Percentiles rank a stretch among this genome's conserved stretches.
Conservation (phyloP, 2,113 vertebrate species). For the Pollimyrus isidori region DNA sequence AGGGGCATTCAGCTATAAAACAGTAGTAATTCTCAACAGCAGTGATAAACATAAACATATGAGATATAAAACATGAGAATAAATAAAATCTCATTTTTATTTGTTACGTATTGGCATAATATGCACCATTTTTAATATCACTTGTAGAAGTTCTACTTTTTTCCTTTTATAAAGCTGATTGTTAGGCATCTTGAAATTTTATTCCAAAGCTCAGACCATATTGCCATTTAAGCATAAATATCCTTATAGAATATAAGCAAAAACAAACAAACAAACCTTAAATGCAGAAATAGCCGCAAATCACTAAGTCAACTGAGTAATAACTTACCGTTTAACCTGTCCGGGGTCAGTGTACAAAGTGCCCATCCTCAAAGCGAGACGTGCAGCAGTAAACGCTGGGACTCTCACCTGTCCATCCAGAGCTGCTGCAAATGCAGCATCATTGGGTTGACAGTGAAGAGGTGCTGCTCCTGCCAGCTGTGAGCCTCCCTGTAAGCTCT, state of each 20-base stretch:
- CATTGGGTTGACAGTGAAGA: constrained; percentile 66
- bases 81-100: neutral
- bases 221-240: neutral
- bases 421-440: constrained; percentile 69
- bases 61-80: neutral
- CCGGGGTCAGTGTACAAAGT: neutral
- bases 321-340: neutral
- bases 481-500: constrained; percentile 46
- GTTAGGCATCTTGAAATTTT: neutral
- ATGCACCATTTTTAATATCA: neutral
- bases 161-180: neutral
- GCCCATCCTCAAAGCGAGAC: neutral
- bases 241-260: neutral
- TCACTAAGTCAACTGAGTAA: neutral
- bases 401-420: constrained; percentile 72
- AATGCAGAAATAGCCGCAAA: neutral
- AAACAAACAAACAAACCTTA: neutral
- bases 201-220: neutral
- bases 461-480: constrained; percentile 66
- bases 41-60: neutral
- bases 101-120: neutral
- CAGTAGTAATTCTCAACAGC: neutral
- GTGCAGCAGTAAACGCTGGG: neutral
- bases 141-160: neutral
- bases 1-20: neutral